These are phyloP conservation scores for Montifringilla adamsi DNA, from an alignment of 2,113 vertebrate species.

Conservation along the genomic window DNA sequence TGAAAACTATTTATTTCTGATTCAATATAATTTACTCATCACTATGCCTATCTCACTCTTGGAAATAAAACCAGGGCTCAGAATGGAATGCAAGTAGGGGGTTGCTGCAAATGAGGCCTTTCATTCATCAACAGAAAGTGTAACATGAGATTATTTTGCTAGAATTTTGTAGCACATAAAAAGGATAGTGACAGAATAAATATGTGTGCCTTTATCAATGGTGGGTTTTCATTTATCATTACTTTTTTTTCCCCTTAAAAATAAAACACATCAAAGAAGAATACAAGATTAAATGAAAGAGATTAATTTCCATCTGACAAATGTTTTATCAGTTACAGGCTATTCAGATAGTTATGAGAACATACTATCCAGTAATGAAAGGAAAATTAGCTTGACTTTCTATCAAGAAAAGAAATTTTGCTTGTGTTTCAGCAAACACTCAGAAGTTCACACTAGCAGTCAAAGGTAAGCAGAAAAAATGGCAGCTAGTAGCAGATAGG, in stretches of 20 bases:
- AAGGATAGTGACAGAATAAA: background rate
- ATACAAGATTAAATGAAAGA: background rate
- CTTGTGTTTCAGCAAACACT: background rate
- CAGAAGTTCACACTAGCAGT: background rate
- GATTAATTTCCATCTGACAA: background rate
- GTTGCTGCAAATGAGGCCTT: slow-evolving; percentile 33
- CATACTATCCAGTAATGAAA: background rate
- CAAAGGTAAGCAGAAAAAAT: background rate
- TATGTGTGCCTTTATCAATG: background rate
- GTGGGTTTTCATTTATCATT: accelerated
- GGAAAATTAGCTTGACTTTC: background rate
- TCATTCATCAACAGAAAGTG: background rate
- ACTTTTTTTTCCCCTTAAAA: background rate
- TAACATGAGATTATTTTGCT: background rate
- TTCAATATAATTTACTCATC: background rate
- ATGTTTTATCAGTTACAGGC: background rate
- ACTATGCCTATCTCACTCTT: background rate
- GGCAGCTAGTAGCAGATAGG: background rate
- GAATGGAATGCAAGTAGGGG: background rate
- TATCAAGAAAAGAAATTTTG: background rate
- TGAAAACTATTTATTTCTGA: background rate
- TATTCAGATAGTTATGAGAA: background rate
- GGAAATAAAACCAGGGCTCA: background rate
- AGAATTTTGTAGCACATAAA: background rate
- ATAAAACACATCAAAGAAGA: background rate